Conservation (phyloP, 2,888 invertebrate genomes). For the Apamea monoglypha region DNA sequence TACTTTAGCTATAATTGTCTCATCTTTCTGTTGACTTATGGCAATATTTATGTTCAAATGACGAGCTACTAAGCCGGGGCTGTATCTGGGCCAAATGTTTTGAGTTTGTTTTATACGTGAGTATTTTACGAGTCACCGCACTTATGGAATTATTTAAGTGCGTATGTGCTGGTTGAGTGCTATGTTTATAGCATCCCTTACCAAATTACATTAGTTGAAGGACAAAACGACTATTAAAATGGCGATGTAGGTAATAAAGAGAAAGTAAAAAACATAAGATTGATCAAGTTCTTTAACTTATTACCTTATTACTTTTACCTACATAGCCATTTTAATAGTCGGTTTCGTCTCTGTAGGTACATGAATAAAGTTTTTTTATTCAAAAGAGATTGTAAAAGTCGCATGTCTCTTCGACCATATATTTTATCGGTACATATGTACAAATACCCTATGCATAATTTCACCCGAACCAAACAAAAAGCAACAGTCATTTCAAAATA, state of each 20-base stretch:
- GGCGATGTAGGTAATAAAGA: not conserved
- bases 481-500: constrained; percentile 24
- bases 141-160: constrained; percentile 67
- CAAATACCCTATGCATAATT: constrained; percentile 15
- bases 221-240: constrained; percentile 14
- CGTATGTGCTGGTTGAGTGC: constrained; percentile 51
- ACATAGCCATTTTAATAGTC: no score
- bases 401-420: not conserved
- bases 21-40: constrained; percentile 72
- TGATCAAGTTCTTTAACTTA: not conserved
- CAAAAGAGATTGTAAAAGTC: not conserved
- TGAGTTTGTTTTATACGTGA: constrained; percentile 68
- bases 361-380: no score
- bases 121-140: constrained; percentile 70
- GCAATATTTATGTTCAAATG: constrained; percentile 69
- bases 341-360: no score
- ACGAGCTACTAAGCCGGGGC: constrained; percentile 30
- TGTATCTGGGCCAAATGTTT: constrained; percentile 48
- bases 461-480: constrained; percentile 20
- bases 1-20: constrained; percentile 70
- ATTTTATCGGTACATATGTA: not conserved
- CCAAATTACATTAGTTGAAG: constrained; percentile 43
- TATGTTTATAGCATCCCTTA: constrained; percentile 47
- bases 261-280: not conserved
- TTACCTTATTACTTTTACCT: no score